Conservation (phyloP, 2,113 vertebrate species). For the Aepyceros melampus region DNA sequence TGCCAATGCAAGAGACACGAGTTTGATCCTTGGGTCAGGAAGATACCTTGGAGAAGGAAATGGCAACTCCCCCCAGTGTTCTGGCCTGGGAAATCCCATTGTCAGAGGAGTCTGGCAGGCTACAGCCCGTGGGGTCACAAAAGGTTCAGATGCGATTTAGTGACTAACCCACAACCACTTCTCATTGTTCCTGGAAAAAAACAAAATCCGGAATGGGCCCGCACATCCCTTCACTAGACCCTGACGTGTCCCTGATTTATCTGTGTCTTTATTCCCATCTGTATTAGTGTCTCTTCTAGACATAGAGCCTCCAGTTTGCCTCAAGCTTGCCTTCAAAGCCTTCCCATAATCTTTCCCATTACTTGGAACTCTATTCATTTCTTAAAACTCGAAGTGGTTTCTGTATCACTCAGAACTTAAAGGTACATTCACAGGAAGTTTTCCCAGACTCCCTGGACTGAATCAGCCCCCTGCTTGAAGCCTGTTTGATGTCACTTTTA, state of each 20-base stretch:
- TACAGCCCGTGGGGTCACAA: not conserved
- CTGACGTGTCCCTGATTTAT: not conserved
- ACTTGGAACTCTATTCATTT: not conserved
- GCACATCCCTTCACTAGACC: not conserved
- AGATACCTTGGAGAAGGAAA: not conserved
- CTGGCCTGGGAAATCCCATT: not conserved
- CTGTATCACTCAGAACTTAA: not conserved
- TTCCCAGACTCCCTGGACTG: not conserved
- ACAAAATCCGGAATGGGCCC: not conserved
- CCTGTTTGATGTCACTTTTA: not conserved
- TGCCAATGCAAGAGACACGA: not conserved
- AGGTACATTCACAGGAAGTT: not conserved
- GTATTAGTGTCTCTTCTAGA: not conserved
- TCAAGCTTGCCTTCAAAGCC: not conserved
- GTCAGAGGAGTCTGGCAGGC: not conserved
- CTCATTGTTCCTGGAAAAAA: not conserved
- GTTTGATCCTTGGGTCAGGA: not conserved
- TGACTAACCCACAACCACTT: not conserved
- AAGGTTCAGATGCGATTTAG: not conserved
- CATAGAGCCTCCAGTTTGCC: not conserved
- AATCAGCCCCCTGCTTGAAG: not conserved
- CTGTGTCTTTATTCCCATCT: not conserved
- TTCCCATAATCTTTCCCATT: not conserved
- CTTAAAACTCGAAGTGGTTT: not conserved
- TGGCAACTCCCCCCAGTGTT: not conserved